phyloP scores from a whole-genome alignment of 2,797 vertebrate genomes.

The Dipus sagitta region DNA sequence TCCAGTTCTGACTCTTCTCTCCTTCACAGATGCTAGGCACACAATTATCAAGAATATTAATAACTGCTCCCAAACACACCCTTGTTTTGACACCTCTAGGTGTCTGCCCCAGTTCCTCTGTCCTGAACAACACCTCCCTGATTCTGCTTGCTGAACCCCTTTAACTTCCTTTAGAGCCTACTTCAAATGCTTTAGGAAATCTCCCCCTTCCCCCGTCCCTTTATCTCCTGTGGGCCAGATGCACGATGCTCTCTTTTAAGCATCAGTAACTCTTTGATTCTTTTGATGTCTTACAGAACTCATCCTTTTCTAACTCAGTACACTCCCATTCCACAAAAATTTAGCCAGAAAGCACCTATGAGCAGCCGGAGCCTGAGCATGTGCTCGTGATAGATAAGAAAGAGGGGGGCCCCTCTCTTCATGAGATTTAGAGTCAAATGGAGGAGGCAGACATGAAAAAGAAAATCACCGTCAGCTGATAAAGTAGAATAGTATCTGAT shows the following conservation, averaged over 20 bases:
- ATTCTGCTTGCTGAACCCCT: neutral
- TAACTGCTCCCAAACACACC: neutral
- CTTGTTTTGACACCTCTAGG: neutral
- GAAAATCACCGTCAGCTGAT: neutral
- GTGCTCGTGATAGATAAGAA: neutral
- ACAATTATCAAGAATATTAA: neutral
- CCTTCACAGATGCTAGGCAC: neutral
- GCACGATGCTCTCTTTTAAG: conserved; percentile 8
- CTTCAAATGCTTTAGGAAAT: conserved; percentile 59
- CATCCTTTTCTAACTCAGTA: conserved; percentile 50
- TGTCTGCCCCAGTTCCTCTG: neutral
- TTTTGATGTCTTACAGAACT: conserved; percentile 51
- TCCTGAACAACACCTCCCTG: neutral
- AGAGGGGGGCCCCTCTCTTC: neutral
- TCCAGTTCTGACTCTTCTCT: neutral
- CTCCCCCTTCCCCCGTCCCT: neutral
- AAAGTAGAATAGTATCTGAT: neutral
- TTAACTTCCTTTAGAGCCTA: conserved; percentile 27
- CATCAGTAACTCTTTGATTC: conserved; percentile 55
- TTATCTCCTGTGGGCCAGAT: neutral
- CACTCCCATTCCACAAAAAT: conserved; percentile 9
- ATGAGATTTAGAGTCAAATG: neutral
- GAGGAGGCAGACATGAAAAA: neutral
- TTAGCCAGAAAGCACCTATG: neutral
- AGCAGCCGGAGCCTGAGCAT: neutral